Evolutionary conservation across 2,888 invertebrate species (phyloP).

Genomic region (Synergus itoensis): DNA sequence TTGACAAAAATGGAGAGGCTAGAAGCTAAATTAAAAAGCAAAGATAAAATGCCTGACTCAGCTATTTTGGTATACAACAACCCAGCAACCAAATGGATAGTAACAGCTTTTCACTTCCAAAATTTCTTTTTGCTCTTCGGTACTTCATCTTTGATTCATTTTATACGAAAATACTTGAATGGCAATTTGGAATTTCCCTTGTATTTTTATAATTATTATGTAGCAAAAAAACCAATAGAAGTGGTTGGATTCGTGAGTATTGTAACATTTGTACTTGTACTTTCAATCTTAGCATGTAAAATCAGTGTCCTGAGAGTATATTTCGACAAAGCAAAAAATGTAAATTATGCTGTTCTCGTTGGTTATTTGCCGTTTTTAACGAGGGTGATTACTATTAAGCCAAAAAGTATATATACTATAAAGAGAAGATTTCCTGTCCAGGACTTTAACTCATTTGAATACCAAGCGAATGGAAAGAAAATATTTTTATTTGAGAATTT

Average conservation of each 20-base stretch:
- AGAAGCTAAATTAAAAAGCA: neutral
- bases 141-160: neutral
- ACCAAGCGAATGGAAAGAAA: conserved; percentile 43
- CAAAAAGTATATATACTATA: neutral
- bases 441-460: conserved; percentile 33
- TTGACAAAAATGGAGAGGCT: neutral
- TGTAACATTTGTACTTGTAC: neutral
- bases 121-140: neutral
- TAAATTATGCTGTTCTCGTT: conserved; percentile 47
- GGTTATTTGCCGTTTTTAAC: conserved; percentile 47
- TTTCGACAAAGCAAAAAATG: conserved; percentile 41
- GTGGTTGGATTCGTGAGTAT: neutral
- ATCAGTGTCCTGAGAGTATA: conserved; percentile 53
- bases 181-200: neutral
- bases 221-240: neutral
- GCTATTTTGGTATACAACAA: conserved; percentile 2
- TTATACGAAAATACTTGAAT: neutral
- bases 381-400: conserved; percentile 44
- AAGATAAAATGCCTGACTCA: neutral
- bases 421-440: conserved; percentile 6
- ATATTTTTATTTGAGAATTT: conserved; percentile 48
- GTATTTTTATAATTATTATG: neutral
- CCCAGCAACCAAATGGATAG: neutral
- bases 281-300: neutral
- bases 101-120: neutral